A percentile compares a stretch with the other conserved stretches of the same genome.
These are phyloP conservation scores for Daubentonia madagascariensis DNA, from an alignment of 2,113 vertebrate species.

Conservation along the genomic window DNA sequence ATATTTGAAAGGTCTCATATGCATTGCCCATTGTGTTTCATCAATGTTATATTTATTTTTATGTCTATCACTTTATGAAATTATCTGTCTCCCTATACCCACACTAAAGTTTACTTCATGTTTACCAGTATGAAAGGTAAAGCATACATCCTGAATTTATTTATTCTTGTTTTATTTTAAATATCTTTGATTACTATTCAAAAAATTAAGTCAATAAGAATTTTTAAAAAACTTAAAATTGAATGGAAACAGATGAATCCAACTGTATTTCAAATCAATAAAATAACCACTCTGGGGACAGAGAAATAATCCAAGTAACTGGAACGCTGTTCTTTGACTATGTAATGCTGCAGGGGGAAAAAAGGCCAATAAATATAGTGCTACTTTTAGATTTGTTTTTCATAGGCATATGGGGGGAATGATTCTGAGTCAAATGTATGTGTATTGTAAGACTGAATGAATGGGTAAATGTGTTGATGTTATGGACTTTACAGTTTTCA, in stretches of 20 bases:
- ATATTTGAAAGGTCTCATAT: neutral
- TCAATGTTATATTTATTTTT: neutral
- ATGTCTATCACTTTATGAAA: neutral
- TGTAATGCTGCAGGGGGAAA: neutral
- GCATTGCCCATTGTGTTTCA: neutral
- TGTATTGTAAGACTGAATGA: neutral
- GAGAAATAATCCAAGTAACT: neutral
- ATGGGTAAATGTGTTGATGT: neutral
- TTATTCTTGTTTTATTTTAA: neutral
- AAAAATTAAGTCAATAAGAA: neutral
- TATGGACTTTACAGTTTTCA: neutral
- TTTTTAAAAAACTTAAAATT: neutral
- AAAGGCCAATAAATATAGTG: neutral
- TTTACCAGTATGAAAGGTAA: neutral
- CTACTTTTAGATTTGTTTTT: neutral
- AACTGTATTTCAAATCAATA: slow-evolving; percentile 17
- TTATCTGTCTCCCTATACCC: neutral
- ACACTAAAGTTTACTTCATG: neutral
- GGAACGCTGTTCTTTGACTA: neutral
- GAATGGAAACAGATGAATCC: neutral
- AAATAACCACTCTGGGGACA: neutral
- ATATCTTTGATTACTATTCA: neutral
- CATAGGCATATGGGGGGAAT: neutral
- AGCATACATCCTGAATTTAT: neutral
- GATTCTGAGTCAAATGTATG: neutral